phyloP scores from a whole-genome alignment of 2,888 invertebrate genomes.

The Ectemnius continuus region DNA sequence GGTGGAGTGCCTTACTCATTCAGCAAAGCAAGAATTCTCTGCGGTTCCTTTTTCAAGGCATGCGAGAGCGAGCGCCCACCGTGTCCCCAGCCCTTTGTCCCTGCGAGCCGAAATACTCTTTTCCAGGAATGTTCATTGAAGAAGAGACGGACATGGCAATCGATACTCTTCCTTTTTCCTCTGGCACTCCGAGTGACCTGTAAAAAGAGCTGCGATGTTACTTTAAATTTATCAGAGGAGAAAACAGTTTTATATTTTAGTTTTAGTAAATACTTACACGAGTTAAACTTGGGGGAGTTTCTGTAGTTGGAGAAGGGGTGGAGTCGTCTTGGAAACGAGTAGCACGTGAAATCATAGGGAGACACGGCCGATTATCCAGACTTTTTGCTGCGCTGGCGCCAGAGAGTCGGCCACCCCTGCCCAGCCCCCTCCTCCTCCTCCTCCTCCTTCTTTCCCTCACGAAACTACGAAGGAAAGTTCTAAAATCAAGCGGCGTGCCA shows the following conservation, averaged over 20 bases:
- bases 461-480: constrained; percentile 41
- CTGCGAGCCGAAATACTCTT: background rate
- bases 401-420: constrained; percentile 49
- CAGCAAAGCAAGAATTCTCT: constrained; percentile 6
- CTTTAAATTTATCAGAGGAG: background rate
- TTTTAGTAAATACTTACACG: background rate
- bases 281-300: background rate
- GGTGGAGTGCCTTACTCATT: constrained; percentile 17
- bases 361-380: constrained; percentile 65
- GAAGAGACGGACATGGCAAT: constrained; percentile 11
- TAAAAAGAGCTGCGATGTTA: no score
- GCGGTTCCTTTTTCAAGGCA: constrained; percentile 11
- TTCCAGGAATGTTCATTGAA: constrained; percentile 44
- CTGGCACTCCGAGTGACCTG: background rate
- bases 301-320: background rate
- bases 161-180: constrained; percentile 7
- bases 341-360: constrained; percentile 34
- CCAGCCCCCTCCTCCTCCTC: no score
- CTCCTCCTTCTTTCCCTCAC: constrained; percentile 16
- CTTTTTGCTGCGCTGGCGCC: constrained; percentile 68
- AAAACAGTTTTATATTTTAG: background rate
- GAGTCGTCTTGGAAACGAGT: background rate
- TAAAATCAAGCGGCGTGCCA: constrained; percentile 61
- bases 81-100: background rate
- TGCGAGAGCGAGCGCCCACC: background rate